Base-by-base conservation (phyloP, 2,797 vertebrate genomes). In the Lutjanus campechanus region DNA sequence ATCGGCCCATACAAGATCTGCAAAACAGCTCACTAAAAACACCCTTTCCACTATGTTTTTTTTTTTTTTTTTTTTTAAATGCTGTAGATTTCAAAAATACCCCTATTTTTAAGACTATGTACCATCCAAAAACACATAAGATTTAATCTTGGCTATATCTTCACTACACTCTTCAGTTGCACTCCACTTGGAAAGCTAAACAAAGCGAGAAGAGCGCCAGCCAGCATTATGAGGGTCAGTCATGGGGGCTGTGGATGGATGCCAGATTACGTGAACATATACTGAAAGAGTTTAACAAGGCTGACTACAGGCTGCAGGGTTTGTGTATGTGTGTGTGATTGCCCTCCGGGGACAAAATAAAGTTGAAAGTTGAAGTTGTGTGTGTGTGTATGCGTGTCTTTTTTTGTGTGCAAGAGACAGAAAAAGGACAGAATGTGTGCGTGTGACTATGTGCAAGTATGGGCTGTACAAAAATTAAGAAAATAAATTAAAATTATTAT, bases 191-290 rank as follows among this genome's bases (percentile, higher is more conserved):
- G 91, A 91, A 89, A 90, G 89, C 87, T 86, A 89, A 93, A 92
- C 91, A 91, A 89, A 91, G 92, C 87, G 75, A 88, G 83, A 56
- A 87, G 82, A 89, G 86, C 81, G 86, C 85, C 91, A 92, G 89
- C 87, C 88, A 91, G 88, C 84, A 88, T 92, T 89, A 93, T 92
- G 91, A 89, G 92, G 94, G 94, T 94, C 94, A 94, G 92, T 88
- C 85, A 88, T 86, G 85, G 88, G 93, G 91, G 92, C 89, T 74
- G 80, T 94, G 94, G 94, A 93, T 17, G 43, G 82, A 83, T 93
- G 92, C 92, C 94, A 95, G 92, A 94, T 92, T 90, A 91, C 86
- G 91, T 92, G 91, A 95, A 93, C 85, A 86, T 89, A 94, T 67
- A 92, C 88, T 83, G 88, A 92, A 88, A 91, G 91, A 94, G 89